Conservation (phyloP, 2,797 vertebrate species). For the Malurus leucopterus region DNA sequence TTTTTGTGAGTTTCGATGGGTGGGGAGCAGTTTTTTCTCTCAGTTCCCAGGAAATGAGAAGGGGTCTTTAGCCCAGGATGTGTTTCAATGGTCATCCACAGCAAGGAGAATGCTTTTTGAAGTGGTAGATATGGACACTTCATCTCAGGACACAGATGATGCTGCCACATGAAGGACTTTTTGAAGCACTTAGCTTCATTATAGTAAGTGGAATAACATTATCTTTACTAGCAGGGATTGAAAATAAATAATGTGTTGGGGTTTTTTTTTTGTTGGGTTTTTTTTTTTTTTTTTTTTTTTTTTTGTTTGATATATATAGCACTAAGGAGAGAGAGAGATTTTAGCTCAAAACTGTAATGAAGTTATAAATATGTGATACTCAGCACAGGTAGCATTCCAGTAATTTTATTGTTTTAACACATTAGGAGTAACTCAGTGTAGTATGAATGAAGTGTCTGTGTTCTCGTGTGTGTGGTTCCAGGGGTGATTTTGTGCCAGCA, state of each 20-base stretch:
- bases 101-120: conserved; percentile 24
- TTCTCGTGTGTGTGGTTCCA: neutral
- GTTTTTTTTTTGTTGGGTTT: too few species aligned
- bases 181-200: conserved; percentile 40
- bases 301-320: neutral
- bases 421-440: neutral
- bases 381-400: neutral
- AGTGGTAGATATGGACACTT: conserved; percentile 3
- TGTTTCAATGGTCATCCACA: conserved; percentile 1
- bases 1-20: conserved; percentile 22
- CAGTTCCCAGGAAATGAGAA: conserved; percentile 7
- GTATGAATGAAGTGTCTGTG: neutral
- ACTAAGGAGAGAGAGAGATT: neutral
- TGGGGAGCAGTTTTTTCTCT: neutral
- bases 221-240: neutral
- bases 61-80: neutral
- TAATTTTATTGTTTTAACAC: neutral
- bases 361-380: neutral
- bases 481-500: neutral
- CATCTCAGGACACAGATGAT: neutral
- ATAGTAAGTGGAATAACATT: conserved; percentile 24
- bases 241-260: conserved; percentile 8
- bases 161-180: conserved; percentile 1
- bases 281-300: too few species aligned
- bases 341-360: neutral